Evolutionary conservation across 2,113 vertebrate genomes (phyloP).

Genomic region (Hippopotamus amphibius): DNA sequence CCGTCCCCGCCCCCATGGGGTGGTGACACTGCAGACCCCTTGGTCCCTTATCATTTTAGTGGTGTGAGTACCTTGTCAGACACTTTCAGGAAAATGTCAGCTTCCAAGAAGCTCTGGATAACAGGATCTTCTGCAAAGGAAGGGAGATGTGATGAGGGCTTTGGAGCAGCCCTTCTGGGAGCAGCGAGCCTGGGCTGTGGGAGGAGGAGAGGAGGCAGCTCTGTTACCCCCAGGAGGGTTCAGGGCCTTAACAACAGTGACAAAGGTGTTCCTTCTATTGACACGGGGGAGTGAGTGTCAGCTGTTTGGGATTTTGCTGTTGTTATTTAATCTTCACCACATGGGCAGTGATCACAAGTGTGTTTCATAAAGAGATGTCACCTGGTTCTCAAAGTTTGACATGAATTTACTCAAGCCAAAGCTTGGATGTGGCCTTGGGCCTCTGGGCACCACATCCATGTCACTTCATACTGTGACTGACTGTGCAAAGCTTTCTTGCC

Average conservation of each 20-base stretch:
- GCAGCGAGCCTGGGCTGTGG: neutral
- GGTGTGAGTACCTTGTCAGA: conserved; percentile 70
- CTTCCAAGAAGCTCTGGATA: conserved; percentile 69
- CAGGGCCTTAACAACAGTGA: neutral
- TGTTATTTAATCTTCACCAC: neutral
- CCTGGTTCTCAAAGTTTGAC: neutral
- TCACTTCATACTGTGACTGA: neutral
- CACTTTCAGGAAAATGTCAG: conserved; percentile 67
- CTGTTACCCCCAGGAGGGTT: neutral
- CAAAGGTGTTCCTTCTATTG: neutral
- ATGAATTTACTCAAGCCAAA: neutral
- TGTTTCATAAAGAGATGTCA: neutral
- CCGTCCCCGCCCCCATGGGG: neutral
- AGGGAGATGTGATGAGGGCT: neutral
- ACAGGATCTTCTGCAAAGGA: conserved; percentile 58
- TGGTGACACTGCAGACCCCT: neutral
- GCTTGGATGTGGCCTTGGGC: neutral
- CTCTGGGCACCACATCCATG: neutral
- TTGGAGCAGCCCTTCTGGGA: neutral
- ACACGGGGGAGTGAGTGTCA: neutral
- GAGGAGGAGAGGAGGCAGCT: neutral
- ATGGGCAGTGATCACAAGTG: neutral
- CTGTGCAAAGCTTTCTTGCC: neutral
- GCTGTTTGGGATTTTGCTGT: neutral
- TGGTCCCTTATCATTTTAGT: neutral